These are phyloP conservation scores for Chaenogobius annularis DNA, from an alignment of 2,113 vertebrate species.

Conservation along the genomic window DNA sequence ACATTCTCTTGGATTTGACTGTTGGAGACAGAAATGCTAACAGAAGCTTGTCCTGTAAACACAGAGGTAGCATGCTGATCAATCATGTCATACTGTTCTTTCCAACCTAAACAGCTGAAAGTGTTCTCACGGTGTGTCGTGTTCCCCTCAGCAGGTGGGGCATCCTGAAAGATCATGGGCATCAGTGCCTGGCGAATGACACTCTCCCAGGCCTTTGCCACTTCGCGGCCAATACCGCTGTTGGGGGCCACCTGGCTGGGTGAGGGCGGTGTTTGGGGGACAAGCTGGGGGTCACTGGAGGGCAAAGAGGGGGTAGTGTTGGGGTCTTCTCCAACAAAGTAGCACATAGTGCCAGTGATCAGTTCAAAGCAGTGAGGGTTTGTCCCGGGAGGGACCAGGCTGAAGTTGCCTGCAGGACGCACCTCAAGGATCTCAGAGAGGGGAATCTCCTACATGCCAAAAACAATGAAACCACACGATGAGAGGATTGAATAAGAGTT, in stretches of 20 bases:
- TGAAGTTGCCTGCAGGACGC: constrained; percentile 79
- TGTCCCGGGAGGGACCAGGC: constrained; percentile 78
- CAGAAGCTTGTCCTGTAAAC: constrained; percentile 84
- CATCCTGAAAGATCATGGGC: constrained; percentile 87
- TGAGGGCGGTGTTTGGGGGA: constrained; percentile 57
- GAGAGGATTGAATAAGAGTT: neutral
- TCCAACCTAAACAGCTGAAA: neutral
- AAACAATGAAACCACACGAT: neutral
- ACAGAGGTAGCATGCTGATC: constrained; percentile 8
- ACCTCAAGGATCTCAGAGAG: constrained; percentile 86
- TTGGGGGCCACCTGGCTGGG: constrained; percentile 71
- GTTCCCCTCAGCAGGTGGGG: constrained; percentile 76
- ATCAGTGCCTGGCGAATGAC: constrained; percentile 89
- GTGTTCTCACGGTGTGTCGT: constrained; percentile 78
- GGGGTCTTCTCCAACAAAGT: constrained; percentile 87
- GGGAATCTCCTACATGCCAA: constrained; percentile 81
- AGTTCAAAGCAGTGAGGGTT: constrained; percentile 89
- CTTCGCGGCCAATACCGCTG: constrained; percentile 81
- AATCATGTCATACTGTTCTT: neutral
- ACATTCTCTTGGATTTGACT: constrained; percentile 91
- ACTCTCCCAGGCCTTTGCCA: constrained; percentile 83
- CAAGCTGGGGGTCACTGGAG: constrained; percentile 32
- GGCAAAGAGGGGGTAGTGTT: constrained; percentile 49
- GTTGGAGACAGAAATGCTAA: constrained; percentile 90
- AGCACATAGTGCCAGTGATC: constrained; percentile 82